Evolutionary conservation across 2,888 invertebrate species (phyloP).

Genomic region (Brachyptera putata): DNA sequence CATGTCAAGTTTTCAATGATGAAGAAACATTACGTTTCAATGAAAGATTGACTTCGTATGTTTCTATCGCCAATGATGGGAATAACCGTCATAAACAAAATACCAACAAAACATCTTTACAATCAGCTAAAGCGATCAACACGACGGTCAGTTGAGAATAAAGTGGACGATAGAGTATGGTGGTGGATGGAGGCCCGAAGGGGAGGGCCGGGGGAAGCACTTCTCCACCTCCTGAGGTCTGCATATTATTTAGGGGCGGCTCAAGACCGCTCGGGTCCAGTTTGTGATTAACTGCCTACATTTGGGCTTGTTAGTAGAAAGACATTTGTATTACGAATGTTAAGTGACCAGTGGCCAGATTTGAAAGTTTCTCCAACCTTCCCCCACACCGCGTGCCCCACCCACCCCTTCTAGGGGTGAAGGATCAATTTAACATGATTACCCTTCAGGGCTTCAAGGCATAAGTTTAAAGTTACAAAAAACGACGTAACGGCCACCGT

Average conservation of each 20-base stretch:
- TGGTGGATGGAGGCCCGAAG: not conserved
- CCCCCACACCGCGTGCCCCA: too few species aligned
- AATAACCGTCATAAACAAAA: too few species aligned
- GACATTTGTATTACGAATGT: conserved; percentile 15
- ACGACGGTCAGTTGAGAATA: too few species aligned
- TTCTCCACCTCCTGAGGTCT: not conserved
- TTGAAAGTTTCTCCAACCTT: conserved; percentile 8
- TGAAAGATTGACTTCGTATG: too few species aligned
- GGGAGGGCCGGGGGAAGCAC: not conserved
- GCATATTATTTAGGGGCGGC: conserved; percentile 11
- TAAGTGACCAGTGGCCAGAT: conserved; percentile 19
- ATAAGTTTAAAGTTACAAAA: conserved; percentile 18
- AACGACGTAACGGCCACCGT: not conserved
- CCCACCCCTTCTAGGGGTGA: too few species aligned
- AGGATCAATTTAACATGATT: conserved; percentile 20
- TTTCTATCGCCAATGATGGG: too few species aligned
- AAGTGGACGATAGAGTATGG: too few species aligned
- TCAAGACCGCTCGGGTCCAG: not conserved
- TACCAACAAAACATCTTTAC: too few species aligned
- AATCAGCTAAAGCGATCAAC: too few species aligned
- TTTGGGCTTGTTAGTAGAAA: conserved; percentile 17
- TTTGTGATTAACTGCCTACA: conserved; percentile 14
- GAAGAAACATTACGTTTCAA: too few species aligned
- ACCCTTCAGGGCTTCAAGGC: conserved; percentile 14
- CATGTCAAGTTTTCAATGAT: too few species aligned